Percentiles rank a stretch among this genome's conserved stretches.
phyloP scores from a whole-genome alignment of 37 sponge, comb jelly and placozoan genomes.

The Lycopodina hypogea region DNA sequence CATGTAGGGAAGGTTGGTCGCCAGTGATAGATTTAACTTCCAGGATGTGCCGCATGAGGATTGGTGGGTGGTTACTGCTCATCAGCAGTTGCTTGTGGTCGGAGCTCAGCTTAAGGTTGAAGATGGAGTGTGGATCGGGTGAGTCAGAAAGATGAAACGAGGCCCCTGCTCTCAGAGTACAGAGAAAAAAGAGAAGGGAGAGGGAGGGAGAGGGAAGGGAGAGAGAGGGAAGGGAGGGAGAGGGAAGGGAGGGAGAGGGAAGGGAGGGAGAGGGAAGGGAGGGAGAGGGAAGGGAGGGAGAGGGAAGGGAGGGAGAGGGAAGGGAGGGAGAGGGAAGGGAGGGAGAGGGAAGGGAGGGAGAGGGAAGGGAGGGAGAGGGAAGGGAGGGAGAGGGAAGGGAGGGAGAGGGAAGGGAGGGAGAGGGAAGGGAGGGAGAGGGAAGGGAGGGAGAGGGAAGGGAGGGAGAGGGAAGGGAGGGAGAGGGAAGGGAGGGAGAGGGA shows the following conservation, averaged over 20 bases:
- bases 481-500: not conserved
- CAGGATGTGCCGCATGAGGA: conserved; percentile 52
- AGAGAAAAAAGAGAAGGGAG: not conserved
- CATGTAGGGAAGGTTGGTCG: not conserved
- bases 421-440: not conserved
- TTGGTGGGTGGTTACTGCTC: conserved; percentile 23
- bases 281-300: too few species aligned
- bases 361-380: too few species aligned
- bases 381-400: not conserved
- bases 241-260: not conserved
- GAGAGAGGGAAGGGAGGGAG: not conserved
- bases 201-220: not conserved
- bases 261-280: too few species aligned
- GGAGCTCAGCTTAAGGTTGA: conserved; percentile 32
- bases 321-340: too few species aligned
- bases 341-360: too few species aligned
- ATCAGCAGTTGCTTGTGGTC: conserved; percentile 56
- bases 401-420: not conserved
- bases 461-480: not conserved
- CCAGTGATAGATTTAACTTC: conserved; percentile 37
- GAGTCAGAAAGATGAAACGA: conserved; percentile 45
- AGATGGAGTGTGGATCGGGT: conserved; percentile 5
- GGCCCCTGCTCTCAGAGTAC: conserved; percentile 20
- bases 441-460: not conserved
- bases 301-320: too few species aligned